Percentiles rank a stretch among this genome's conserved stretches.
phyloP scores from a whole-genome alignment of 2,797 vertebrate genomes.

The Pagetopsis macropterus region DNA sequence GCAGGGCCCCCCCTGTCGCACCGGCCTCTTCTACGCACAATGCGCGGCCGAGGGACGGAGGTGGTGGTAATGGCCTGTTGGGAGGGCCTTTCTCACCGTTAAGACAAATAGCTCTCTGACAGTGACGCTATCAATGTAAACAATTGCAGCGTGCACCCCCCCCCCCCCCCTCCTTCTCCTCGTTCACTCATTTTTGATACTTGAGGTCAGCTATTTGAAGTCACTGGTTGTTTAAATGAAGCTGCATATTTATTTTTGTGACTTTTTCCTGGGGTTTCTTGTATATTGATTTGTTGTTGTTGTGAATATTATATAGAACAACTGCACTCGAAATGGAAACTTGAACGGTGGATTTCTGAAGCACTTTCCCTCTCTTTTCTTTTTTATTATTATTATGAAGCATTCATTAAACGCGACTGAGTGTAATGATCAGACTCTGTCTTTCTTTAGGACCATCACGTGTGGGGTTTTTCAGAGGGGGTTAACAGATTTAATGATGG shows the following conservation, averaged over 20 bases:
- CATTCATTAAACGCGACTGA: constrained; percentile 85
- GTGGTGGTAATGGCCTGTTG: constrained; percentile 67
- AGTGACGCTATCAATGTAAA: constrained; percentile 76
- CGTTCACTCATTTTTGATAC: constrained; percentile 72
- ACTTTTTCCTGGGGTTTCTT: constrained; percentile 72
- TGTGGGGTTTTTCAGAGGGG: background rate
- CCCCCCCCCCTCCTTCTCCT: constrained; percentile 42
- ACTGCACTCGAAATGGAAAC: constrained; percentile 87
- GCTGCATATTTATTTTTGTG: constrained; percentile 89
- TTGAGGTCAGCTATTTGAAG: constrained; percentile 86
- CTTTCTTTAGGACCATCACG: constrained; percentile 47
- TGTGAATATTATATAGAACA: constrained; percentile 76
- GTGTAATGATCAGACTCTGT: constrained; percentile 71
- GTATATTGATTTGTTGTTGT: constrained; percentile 71
- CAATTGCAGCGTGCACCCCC: constrained; percentile 65
- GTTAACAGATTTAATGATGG: constrained; percentile 13
- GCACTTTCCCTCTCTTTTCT: constrained; percentile 84
- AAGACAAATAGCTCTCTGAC: constrained; percentile 74
- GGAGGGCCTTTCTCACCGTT: constrained; percentile 62
- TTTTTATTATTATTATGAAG: constrained; percentile 71
- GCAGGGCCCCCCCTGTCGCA: constrained; percentile 45
- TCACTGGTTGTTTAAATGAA: constrained; percentile 87
- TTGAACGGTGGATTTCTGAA: constrained; percentile 87
- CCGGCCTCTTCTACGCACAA: constrained; percentile 67
- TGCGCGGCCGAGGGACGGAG: constrained; percentile 53